phyloP scores from a whole-genome alignment of 1,140 invertebrate species.

The Saccostrea cuccullata region DNA sequence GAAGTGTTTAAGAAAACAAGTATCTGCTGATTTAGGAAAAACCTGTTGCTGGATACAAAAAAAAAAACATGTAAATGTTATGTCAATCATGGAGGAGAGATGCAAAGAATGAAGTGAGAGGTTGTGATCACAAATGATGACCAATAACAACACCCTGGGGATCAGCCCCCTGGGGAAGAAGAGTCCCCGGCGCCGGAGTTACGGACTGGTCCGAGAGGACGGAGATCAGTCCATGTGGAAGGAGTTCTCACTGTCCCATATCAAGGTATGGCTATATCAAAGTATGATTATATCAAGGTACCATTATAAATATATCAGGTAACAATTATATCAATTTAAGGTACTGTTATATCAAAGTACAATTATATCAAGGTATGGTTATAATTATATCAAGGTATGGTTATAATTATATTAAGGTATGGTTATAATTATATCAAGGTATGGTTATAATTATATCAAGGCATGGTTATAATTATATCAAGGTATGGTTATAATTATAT shows the following conservation, averaged over 20 bases:
- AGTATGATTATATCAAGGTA: neutral
- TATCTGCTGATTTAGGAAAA: neutral
- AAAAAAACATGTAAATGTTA: neutral
- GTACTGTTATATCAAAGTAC: too few species aligned
- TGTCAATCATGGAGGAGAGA: neutral
- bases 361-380: too few species aligned
- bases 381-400: too few species aligned
- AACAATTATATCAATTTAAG: too few species aligned
- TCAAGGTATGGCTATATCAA: conserved; percentile 32
- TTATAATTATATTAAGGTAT: too few species aligned
- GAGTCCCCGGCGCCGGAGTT: neutral
- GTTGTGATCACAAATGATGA: neutral
- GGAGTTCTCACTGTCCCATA: conserved; percentile 48
- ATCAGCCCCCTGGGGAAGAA: conserved; percentile 10
- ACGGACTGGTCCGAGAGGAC: neutral
- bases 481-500: too few species aligned
- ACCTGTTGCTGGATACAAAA: neutral
- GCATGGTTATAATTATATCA: too few species aligned
- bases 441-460: too few species aligned
- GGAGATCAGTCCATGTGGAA: conserved; percentile 46
- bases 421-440: too few species aligned
- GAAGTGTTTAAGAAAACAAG: neutral
- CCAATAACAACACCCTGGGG: neutral
- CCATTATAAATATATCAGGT: too few species aligned
- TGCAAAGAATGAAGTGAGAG: neutral